Evolutionary conservation across 2,888 invertebrate genomes (phyloP).

Genomic region (Ashinkailepas kermadecensis): DNA sequence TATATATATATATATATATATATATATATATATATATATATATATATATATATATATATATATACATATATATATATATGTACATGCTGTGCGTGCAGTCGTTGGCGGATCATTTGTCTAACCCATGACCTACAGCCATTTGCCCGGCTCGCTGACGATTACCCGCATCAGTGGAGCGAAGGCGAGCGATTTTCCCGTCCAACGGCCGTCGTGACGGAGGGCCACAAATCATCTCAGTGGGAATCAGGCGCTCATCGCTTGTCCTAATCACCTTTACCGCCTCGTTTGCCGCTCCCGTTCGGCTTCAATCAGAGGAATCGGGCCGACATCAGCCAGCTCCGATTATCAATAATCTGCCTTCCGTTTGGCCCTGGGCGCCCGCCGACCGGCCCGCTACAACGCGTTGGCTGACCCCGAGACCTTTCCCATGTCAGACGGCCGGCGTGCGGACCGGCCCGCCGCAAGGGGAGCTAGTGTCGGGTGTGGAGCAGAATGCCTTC

Average conservation of each 20-base stretch:
- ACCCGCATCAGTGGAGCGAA: no score
- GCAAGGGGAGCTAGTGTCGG: not conserved
- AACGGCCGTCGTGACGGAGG: no score
- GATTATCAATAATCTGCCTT: slow-evolving; percentile 14
- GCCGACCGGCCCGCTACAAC: not conserved
- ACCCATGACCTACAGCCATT: no score
- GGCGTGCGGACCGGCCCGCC: not conserved
- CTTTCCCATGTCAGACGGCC: not conserved
- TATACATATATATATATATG: no score
- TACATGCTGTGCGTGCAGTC: no score
- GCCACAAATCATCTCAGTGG: not conserved
- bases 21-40: no score
- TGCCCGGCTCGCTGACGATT: no score
- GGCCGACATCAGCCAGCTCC: not conserved
- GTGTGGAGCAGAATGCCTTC: not conserved
- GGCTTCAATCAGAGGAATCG: not conserved
- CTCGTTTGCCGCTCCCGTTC: not conserved
- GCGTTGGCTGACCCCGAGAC: not conserved
- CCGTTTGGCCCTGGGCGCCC: not conserved
- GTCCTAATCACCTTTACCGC: not conserved
- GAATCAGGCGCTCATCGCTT: not conserved
- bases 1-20: no score
- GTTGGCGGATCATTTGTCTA: no score
- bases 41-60: no score
- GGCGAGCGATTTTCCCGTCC: no score